These are phyloP conservation scores for Saxicola maurus DNA, from an alignment of 2,797 vertebrate genomes.

Conservation along the genomic window DNA sequence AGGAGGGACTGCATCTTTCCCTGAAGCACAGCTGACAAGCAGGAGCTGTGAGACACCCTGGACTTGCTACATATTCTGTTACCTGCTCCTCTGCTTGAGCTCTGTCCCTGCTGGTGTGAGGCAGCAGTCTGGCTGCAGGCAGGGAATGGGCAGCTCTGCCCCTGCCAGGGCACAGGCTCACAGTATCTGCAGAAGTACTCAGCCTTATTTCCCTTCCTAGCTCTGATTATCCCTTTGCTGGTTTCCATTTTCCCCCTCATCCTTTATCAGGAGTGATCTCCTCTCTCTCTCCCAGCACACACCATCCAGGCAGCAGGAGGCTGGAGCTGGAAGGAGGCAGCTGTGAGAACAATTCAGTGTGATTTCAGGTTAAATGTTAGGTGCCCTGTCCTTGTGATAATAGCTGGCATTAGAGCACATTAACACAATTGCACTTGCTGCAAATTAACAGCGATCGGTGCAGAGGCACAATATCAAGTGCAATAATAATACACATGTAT, in stretches of 20 bases:
- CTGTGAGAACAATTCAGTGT: not conserved
- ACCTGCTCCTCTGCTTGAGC: not conserved
- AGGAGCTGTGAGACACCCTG: not conserved
- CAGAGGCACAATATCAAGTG: slow-evolving; percentile 30
- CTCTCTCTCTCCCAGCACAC: not conserved
- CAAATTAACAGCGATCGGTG: not conserved
- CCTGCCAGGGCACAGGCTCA: not conserved
- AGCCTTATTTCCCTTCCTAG: not conserved
- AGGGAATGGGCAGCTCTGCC: not conserved
- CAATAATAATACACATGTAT: slow-evolving; percentile 9
- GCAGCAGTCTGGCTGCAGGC: not conserved
- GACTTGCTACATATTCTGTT: not conserved
- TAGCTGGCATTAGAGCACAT: not conserved
- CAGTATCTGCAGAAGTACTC: accelerated
- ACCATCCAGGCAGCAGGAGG: not conserved
- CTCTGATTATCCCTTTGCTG: not conserved
- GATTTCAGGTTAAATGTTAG: not conserved
- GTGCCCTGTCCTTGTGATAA: not conserved
- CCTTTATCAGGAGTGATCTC: accelerated
- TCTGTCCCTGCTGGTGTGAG: not conserved
- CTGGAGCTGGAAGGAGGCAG: not conserved
- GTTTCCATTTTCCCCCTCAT: not conserved
- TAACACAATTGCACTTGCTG: slow-evolving; percentile 8
- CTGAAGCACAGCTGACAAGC: not conserved
- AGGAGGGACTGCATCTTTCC: not conserved